These are phyloP conservation scores for Progne subis DNA, from an alignment of 2,113 vertebrate species.

Conservation along the genomic window DNA sequence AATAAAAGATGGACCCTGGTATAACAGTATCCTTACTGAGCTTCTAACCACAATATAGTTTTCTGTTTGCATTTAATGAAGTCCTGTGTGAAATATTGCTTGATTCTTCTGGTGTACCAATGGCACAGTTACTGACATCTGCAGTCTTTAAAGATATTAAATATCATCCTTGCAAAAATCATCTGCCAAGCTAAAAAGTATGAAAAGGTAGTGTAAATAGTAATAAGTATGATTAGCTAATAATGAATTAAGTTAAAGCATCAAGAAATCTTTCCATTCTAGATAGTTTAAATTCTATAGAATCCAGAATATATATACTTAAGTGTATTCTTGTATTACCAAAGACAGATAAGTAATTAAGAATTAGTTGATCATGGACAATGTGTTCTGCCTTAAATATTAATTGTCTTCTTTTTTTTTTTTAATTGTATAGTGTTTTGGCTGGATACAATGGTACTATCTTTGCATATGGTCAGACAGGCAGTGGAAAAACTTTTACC, in stretches of 20 bases:
- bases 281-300: not conserved
- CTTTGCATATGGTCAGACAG: constrained; percentile 97
- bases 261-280: not conserved
- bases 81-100: not conserved
- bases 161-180: not conserved
- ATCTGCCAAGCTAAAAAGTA: not conserved
- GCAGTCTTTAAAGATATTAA: not conserved
- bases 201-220: not conserved
- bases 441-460: constrained; percentile 94
- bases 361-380: not conserved
- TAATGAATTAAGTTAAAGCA: not conserved
- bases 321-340: not conserved
- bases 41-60: not conserved
- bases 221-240: not conserved
- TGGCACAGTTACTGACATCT: not conserved
- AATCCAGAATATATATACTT: not conserved
- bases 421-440: constrained; percentile 77
- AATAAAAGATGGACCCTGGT: not conserved
- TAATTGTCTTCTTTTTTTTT: not conserved
- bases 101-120: not conserved
- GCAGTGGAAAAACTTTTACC: constrained; percentile 96
- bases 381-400: not conserved
- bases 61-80: not conserved
- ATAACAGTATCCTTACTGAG: not conserved
- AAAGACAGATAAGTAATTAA: not conserved